Conservation (phyloP, 2,888 invertebrate genomes). For the Drosophila nr. fundita region DNA sequence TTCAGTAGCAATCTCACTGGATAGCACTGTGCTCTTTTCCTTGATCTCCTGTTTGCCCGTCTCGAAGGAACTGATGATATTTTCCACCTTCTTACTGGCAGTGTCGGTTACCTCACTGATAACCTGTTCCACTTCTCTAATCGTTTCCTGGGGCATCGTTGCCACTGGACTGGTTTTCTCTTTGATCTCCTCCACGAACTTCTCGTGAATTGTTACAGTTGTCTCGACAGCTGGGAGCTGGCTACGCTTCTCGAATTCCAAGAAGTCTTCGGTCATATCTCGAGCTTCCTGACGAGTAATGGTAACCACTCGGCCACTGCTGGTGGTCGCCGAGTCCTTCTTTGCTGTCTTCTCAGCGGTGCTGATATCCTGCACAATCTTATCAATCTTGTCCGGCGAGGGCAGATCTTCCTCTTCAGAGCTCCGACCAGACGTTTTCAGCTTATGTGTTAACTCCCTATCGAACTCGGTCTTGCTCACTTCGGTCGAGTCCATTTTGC, state of each 20-base stretch:
- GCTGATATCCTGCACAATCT: slow-evolving; percentile 70
- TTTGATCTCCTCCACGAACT: slow-evolving; percentile 74
- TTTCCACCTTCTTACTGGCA: slow-evolving; percentile 76
- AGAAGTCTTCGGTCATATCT: slow-evolving; percentile 82
- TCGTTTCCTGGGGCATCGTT: slow-evolving; percentile 57
- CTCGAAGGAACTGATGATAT: slow-evolving; percentile 76
- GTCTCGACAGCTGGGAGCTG: slow-evolving; percentile 66
- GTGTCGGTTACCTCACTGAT: slow-evolving; percentile 70
- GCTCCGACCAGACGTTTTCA: slow-evolving; percentile 83
- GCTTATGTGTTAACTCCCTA: slow-evolving; percentile 84
- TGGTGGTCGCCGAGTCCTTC: slow-evolving; percentile 51
- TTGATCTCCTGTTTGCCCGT: slow-evolving; percentile 47
- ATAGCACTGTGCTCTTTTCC: slow-evolving; percentile 24
- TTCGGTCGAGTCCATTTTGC: slow-evolving; percentile 83
- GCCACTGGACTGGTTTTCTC: slow-evolving; percentile 66
- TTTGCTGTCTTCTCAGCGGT: slow-evolving; percentile 66
- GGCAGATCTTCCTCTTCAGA: slow-evolving; percentile 74
- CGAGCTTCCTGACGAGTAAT: slow-evolving; percentile 77
- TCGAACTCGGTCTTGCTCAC: slow-evolving; percentile 84
- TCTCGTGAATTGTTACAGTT: slow-evolving; percentile 64
- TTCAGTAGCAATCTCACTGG: slow-evolving; percentile 39
- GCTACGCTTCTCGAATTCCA: slow-evolving; percentile 76
- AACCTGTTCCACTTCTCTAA: slow-evolving; percentile 65
- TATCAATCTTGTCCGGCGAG: slow-evolving; percentile 69
- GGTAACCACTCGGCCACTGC: slow-evolving; percentile 54